Conservation (phyloP, 2,888 invertebrate genomes). For the Chymomyza caudatula region DNA sequence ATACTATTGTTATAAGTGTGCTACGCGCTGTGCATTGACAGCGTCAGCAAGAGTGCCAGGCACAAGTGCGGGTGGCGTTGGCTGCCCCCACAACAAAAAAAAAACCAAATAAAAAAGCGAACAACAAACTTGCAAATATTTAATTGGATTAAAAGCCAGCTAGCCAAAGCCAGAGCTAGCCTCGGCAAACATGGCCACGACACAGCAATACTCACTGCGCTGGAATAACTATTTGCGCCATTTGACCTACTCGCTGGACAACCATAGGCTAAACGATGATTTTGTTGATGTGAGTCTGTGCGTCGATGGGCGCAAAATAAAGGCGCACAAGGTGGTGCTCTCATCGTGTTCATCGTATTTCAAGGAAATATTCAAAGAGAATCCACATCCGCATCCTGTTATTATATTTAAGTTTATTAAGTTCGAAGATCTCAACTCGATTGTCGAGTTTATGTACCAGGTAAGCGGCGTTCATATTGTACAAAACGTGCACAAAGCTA, state of each 20-base stretch:
- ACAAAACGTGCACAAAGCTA: neutral
- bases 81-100: slow-evolving; percentile 1
- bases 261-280: slow-evolving; percentile 83
- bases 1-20: neutral
- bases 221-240: slow-evolving; percentile 92
- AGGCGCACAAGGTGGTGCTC: slow-evolving; percentile 90
- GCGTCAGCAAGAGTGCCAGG: neutral
- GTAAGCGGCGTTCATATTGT: slow-evolving; percentile 43
- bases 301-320: slow-evolving; percentile 90
- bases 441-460: slow-evolving; percentile 89
- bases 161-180: neutral
- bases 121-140: slow-evolving; percentile 17
- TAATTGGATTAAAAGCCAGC: slow-evolving; percentile 16
- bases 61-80: slow-evolving; percentile 1
- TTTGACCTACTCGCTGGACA: slow-evolving; percentile 89
- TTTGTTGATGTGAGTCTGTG: slow-evolving; percentile 91
- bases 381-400: slow-evolving; percentile 88
- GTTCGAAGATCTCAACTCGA: slow-evolving; percentile 86
- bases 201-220: slow-evolving; percentile 89
- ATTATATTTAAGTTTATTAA: slow-evolving; percentile 89
- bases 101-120: slow-evolving; percentile 33
- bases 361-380: slow-evolving; percentile 85
- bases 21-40: neutral
- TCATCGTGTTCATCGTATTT: slow-evolving; percentile 92
- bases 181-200: slow-evolving; percentile 72